phyloP scores from a whole-genome alignment of 2,113 vertebrate species.

The Sebastes schlegelii region DNA sequence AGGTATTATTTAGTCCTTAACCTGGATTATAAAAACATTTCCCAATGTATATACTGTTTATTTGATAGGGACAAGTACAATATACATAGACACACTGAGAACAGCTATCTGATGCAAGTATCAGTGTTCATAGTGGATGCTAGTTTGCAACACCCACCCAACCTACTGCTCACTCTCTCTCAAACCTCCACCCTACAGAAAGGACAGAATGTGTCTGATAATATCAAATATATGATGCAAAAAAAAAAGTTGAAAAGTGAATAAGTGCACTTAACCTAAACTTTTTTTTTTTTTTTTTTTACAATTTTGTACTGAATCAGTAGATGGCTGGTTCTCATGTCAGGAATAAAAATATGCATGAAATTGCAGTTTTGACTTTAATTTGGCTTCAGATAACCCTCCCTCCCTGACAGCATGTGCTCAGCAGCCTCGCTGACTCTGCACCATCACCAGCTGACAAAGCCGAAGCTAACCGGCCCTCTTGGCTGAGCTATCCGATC shows the following conservation, averaged over 20 bases:
- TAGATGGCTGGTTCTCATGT: background rate
- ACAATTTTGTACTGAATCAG: background rate
- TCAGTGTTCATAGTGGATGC: too few relatives aligned
- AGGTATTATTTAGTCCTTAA: background rate
- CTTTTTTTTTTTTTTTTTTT: background rate
- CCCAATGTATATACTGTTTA: background rate
- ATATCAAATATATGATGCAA: background rate
- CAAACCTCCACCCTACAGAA: background rate
- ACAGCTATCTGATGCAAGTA: background rate
- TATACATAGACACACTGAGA: background rate
- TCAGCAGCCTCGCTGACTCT: slow-evolving; percentile 33
- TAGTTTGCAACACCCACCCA: background rate
- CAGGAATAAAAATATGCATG: background rate
- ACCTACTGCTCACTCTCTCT: background rate
- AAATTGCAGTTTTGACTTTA: background rate
- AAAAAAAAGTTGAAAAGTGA: background rate
- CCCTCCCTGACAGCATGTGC: slow-evolving; percentile 28
- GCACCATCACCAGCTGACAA: slow-evolving; percentile 58
- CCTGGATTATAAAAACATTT: background rate
- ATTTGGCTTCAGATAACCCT: background rate
- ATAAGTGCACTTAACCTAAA: background rate
- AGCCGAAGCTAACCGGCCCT: slow-evolving; percentile 13
- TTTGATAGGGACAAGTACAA: background rate
- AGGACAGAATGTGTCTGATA: background rate
- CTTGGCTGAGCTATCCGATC: slow-evolving; percentile 11